phyloP scores from a whole-genome alignment of 2,113 vertebrate genomes.

The Notothenia rossii region DNA sequence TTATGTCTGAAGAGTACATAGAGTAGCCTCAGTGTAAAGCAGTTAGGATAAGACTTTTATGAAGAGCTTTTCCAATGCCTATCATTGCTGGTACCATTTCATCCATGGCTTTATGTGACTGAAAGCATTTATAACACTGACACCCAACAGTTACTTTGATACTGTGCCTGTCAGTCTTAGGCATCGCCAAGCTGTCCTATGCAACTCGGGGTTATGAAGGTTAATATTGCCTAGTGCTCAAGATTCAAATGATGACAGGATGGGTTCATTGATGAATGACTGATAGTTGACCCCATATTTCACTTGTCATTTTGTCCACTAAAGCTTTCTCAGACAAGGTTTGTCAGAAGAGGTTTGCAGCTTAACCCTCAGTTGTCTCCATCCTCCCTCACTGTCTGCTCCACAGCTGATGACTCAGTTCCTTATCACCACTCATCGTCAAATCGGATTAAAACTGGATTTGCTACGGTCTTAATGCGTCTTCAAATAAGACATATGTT shows the following conservation, averaged over 20 bases:
- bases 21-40: slow-evolving; percentile 33
- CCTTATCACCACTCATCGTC: slow-evolving; percentile 51
- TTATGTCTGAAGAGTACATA: slow-evolving; percentile 42
- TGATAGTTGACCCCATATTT: slow-evolving; percentile 83
- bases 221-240: slow-evolving; percentile 79
- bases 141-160: slow-evolving; percentile 78
- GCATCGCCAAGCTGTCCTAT: slow-evolving; percentile 68
- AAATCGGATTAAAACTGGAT: slow-evolving; percentile 66
- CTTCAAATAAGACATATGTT: slow-evolving; percentile 3
- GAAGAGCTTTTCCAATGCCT: slow-evolving; percentile 60
- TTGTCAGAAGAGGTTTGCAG: slow-evolving; percentile 79
- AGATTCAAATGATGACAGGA: slow-evolving; percentile 80
- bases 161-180: slow-evolving; percentile 78
- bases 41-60: slow-evolving; percentile 69
- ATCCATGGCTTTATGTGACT: slow-evolving; percentile 75
- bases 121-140: slow-evolving; percentile 81
- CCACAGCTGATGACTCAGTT: slow-evolving; percentile 68
- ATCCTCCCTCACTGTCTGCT: slow-evolving; percentile 50
- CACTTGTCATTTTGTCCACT: slow-evolving; percentile 78
- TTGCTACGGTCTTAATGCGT: slow-evolving; percentile 10
- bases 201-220: slow-evolving; percentile 73
- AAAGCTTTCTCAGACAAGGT: slow-evolving; percentile 72
- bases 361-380: slow-evolving; percentile 72
- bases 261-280: slow-evolving; percentile 80
- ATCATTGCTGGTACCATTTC: slow-evolving; percentile 69